These are phyloP conservation scores for Eupelmus urozonus DNA, from an alignment of 2,888 invertebrate species.

Conservation along the genomic window DNA sequence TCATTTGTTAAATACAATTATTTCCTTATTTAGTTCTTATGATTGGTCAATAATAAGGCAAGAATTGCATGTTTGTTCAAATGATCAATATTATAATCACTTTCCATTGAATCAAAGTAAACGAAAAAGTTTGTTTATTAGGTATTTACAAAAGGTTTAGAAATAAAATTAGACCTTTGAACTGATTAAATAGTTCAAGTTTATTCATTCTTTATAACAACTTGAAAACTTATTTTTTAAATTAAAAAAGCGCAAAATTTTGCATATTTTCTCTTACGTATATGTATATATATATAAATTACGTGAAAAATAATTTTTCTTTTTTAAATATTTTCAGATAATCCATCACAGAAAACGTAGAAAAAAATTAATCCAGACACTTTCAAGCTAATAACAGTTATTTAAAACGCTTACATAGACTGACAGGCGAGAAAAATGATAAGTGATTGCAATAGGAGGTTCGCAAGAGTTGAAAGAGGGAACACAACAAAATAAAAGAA, in stretches of 20 bases:
- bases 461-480: constrained; percentile 40
- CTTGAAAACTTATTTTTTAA: constrained; percentile 43
- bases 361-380: constrained; percentile 36
- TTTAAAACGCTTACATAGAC: constrained; percentile 50
- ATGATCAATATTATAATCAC: constrained; percentile 6
- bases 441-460: constrained; percentile 39
- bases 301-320: constrained; percentile 29
- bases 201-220: constrained; percentile 54
- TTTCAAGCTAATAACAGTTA: constrained; percentile 48
- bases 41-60: background rate
- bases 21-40: constrained; percentile 1
- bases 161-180: constrained; percentile 57
- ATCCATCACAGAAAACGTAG: constrained; percentile 44
- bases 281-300: constrained; percentile 10
- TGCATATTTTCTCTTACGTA: constrained; percentile 6
- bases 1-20: background rate
- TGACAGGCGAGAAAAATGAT: constrained; percentile 43
- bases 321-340: constrained; percentile 38
- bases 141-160: constrained; percentile 43
- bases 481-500: constrained; percentile 45
- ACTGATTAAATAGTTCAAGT: constrained; percentile 53
- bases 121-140: constrained; percentile 2
- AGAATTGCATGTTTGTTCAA: constrained; percentile 11
- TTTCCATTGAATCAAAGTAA: constrained; percentile 20
- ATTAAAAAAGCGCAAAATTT: constrained; percentile 41